These are phyloP conservation scores for Tricholauxania praeusta DNA, from an alignment of 2,888 invertebrate genomes.

Conservation along the genomic window DNA sequence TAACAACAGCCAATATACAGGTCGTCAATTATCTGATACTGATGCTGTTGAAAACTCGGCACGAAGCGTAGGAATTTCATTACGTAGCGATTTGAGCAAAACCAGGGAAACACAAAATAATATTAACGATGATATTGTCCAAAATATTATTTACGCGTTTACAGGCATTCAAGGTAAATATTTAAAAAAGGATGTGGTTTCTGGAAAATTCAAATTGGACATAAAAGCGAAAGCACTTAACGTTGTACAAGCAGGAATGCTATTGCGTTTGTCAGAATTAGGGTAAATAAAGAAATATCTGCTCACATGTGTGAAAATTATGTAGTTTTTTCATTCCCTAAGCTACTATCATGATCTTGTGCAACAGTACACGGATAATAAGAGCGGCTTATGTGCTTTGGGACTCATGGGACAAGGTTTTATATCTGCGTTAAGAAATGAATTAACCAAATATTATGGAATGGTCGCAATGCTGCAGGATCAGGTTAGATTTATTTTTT, in stretches of 20 bases:
- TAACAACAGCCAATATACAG: constrained; percentile 9
- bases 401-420: constrained; percentile 89
- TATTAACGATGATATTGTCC: constrained; percentile 70
- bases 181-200: constrained; percentile 75
- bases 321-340: neutral
- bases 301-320: neutral
- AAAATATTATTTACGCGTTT: constrained; percentile 86
- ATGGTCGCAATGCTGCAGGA: constrained; percentile 89
- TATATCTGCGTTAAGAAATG: constrained; percentile 84
- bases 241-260: constrained; percentile 73
- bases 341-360: constrained; percentile 78
- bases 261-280: constrained; percentile 84
- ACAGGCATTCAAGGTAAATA: constrained; percentile 89
- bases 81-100: constrained; percentile 40
- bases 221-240: constrained; percentile 69
- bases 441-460: constrained; percentile 89
- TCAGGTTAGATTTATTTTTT: constrained; percentile 71
- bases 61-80: neutral
- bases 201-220: constrained; percentile 74
- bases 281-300: constrained; percentile 73
- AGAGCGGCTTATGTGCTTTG: constrained; percentile 75
- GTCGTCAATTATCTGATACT: constrained; percentile 28
- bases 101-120: constrained; percentile 44
- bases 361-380: constrained; percentile 81
- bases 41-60: constrained; percentile 11